A percentile compares a stretch with the other conserved stretches of the same genome.
Evolutionary conservation across 2,888 invertebrate species (phyloP).

Genomic region (Rhynchonema sp.): DNA sequence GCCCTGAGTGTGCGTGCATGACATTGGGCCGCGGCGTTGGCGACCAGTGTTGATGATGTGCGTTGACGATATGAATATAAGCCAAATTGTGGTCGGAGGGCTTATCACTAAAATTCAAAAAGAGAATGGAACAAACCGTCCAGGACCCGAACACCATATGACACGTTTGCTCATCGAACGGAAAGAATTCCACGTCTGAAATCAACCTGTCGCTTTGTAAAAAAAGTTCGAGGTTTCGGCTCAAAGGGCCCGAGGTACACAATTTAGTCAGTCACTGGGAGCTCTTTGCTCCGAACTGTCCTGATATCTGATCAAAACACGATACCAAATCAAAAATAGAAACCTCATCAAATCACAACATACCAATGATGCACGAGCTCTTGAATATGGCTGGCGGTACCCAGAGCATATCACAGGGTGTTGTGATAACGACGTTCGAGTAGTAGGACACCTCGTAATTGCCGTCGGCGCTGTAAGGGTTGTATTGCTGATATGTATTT

Average conservation of each 20-base stretch:
- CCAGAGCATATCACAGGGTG: constrained; percentile 70
- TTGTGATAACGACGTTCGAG: constrained; percentile 89
- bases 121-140: constrained; percentile 45
- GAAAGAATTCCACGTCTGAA: constrained; percentile 23
- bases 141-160: constrained; percentile 98
- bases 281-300: no score
- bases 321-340: not conserved
- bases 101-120: no score
- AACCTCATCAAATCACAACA: not conserved
- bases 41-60: no score
- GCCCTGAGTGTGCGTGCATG: no score
- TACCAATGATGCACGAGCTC: constrained; percentile 90
- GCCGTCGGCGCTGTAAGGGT: constrained; percentile 88
- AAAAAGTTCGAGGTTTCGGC: no score
- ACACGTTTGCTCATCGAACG: constrained; percentile 54
- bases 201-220: not conserved
- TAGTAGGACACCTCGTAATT: constrained; percentile 99
- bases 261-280: no score
- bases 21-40: no score
- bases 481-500: no score
- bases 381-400: constrained; percentile 96
- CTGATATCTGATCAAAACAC: no score
- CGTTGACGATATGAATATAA: no score
- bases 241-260: no score
- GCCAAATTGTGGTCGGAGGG: not conserved